phyloP scores from a whole-genome alignment of 2,888 invertebrate species.

The Arrhopalites spinosus region DNA sequence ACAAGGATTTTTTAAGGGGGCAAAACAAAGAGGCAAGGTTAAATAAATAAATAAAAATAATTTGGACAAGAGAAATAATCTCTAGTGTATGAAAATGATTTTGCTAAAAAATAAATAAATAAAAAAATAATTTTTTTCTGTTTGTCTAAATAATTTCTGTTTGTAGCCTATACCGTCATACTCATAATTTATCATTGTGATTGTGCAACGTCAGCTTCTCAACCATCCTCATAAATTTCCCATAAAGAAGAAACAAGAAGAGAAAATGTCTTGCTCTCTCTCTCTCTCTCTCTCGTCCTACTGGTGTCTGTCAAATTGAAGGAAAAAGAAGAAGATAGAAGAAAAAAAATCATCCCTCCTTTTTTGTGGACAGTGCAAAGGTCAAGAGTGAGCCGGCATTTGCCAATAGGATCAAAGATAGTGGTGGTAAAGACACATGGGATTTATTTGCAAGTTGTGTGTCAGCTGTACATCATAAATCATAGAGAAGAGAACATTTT shows the following conservation, averaged over 20 bases:
- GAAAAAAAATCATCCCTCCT: neutral
- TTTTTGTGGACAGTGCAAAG: neutral
- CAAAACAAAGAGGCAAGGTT: no score
- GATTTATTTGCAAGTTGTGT: slow-evolving; percentile 37
- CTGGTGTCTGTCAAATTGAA: slow-evolving; percentile 7
- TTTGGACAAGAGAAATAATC: no score
- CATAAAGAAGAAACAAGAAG: neutral
- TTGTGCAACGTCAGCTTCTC: slow-evolving; percentile 19
- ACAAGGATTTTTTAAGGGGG: no score
- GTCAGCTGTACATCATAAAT: slow-evolving; percentile 38
- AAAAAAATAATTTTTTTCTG: no score
- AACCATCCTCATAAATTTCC: neutral
- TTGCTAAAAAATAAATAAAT: no score
- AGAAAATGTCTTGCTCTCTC: slow-evolving; percentile 17
- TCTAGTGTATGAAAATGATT: no score
- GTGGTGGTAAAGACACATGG: slow-evolving; percentile 26
- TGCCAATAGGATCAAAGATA: slow-evolving; percentile 31
- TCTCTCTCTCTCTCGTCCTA: neutral
- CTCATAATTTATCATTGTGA: slow-evolving; percentile 14
- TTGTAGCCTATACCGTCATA: neutral
- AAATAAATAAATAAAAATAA: no score
- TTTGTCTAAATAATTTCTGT: neutral
- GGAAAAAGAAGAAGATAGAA: neutral
- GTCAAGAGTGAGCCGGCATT: slow-evolving; percentile 25
- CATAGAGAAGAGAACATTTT: slow-evolving; percentile 26